Evolutionary conservation across 2,797 vertebrate genomes (phyloP).

Genomic region (Rousettus madagascariensis): DNA sequence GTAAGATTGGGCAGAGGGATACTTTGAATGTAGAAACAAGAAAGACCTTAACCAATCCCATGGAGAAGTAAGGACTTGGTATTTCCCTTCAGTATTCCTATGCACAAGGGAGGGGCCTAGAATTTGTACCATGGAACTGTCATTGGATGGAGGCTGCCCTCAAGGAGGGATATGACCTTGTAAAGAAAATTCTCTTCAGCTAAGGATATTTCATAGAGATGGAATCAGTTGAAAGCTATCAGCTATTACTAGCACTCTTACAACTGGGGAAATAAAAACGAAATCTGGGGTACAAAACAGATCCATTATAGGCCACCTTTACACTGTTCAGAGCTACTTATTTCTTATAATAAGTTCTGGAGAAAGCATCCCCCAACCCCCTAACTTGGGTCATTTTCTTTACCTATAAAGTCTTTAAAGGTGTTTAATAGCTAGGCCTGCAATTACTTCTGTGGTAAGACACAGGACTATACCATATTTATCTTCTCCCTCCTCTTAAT

Average conservation of each 20-base stretch:
- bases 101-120: rapidly evolving
- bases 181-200: background rate
- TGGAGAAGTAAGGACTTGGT: background rate
- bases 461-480: background rate
- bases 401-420: background rate
- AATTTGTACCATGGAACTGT: background rate
- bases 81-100: background rate
- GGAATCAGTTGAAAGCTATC: background rate
- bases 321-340: background rate
- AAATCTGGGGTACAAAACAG: background rate
- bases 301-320: background rate
- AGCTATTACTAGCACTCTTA: background rate
- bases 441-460: background rate
- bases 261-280: background rate
- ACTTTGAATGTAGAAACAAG: background rate
- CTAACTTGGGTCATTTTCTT: background rate
- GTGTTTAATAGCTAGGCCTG: background rate
- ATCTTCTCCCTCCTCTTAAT: background rate
- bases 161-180: background rate
- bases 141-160: background rate
- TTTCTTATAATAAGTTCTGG: background rate
- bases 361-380: background rate
- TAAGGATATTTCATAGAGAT: background rate
- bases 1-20: background rate
- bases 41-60: background rate